These are phyloP conservation scores for Lophotriccus pileatus DNA, from an alignment of 2,797 vertebrate genomes.

Conservation along the genomic window DNA sequence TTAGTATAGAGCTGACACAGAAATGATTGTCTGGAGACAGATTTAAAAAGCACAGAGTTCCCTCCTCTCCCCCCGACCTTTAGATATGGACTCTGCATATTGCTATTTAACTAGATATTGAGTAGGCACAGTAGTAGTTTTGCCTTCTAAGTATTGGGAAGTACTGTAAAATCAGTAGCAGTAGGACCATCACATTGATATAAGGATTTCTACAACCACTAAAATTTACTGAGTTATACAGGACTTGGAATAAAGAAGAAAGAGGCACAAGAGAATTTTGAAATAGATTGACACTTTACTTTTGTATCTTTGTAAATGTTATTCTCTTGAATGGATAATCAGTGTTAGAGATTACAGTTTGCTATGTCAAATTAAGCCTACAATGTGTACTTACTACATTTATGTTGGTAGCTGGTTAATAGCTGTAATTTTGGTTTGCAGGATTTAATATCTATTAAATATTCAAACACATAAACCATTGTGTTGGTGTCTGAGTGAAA, in stretches of 20 bases:
- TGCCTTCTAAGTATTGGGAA: not conserved
- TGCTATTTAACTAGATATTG: not conserved
- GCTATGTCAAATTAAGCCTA: not conserved
- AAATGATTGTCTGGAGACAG: not conserved
- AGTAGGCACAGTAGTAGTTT: not conserved
- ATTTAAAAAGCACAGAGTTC: not conserved
- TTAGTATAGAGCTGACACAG: not conserved
- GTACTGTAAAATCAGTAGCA: not conserved
- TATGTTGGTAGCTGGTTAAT: not conserved
- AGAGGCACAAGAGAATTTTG: not conserved
- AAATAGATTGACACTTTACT: not conserved
- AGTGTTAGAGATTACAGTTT: not conserved
- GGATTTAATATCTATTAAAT: not conserved
- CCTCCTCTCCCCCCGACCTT: not conserved
- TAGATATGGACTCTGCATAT: not conserved
- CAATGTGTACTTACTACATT: not conserved
- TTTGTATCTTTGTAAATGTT: not conserved
- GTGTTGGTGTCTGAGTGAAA: not conserved
- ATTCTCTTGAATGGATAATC: not conserved
- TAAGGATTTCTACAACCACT: not conserved
- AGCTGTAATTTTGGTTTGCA: not conserved
- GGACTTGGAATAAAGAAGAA: not conserved
- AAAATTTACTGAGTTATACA: not conserved
- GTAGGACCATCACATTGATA: not conserved
- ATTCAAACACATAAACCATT: not conserved